A percentile compares a stretch with the other conserved stretches of the same genome.
phyloP scores from a whole-genome alignment of 2,888 invertebrate genomes.

The Archaeoteleia sp. region DNA sequence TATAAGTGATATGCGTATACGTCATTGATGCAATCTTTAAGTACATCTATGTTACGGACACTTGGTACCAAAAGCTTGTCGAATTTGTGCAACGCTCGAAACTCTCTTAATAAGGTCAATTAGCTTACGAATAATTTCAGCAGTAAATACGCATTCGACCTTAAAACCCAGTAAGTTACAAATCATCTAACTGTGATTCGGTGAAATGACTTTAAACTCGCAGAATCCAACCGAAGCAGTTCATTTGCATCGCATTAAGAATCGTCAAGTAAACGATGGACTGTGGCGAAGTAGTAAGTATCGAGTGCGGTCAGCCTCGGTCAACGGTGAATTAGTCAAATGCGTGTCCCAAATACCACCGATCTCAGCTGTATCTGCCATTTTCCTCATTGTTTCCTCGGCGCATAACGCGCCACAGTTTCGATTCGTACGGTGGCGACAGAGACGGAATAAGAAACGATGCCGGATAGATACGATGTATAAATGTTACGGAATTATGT shows the following conservation, averaged over 20 bases:
- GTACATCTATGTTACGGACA: no score
- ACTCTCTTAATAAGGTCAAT: no score
- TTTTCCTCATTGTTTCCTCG: not conserved
- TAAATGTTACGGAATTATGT: conserved; percentile 28
- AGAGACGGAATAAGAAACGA: not conserved
- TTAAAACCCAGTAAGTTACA: no score
- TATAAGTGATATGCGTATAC: no score
- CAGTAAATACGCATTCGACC: no score
- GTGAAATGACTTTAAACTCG: no score
- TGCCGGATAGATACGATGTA: conserved; percentile 6
- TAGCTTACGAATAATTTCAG: no score
- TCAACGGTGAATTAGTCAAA: conserved; percentile 16
- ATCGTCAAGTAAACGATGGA: conserved; percentile 18
- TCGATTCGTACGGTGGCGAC: not conserved
- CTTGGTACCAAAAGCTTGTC: no score
- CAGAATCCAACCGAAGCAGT: no score
- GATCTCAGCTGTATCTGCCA: not conserved
- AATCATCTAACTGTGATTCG: no score
- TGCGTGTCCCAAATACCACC: conserved; percentile 1
- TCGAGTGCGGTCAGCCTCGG: conserved; percentile 57
- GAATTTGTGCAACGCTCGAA: no score
- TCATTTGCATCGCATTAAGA: conserved; percentile 1
- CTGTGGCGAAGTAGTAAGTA: conserved; percentile 55
- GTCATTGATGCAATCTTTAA: no score
- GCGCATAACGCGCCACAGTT: not conserved